These are phyloP conservation scores for Diogma glabrata DNA, from an alignment of 2,888 invertebrate species.

Conservation along the genomic window DNA sequence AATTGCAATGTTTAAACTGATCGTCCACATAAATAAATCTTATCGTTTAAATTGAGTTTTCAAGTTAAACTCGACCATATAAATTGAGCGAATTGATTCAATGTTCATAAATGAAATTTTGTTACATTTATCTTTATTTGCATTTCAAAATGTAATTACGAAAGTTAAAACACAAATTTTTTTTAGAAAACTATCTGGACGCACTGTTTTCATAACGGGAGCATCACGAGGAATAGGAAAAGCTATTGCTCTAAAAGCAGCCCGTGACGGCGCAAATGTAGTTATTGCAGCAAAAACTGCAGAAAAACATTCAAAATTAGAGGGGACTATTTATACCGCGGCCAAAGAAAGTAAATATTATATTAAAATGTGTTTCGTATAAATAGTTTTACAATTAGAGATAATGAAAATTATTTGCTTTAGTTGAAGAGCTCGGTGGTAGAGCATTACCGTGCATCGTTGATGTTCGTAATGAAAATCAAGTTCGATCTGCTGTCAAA, in stretches of 20 bases:
- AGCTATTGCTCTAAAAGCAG: slow-evolving; percentile 85
- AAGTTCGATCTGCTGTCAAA: slow-evolving; percentile 53
- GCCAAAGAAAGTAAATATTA: slow-evolving; percentile 56
- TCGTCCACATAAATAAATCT: too few species aligned
- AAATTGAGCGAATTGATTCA: too few species aligned
- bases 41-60: too few species aligned
- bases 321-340: slow-evolving; percentile 65
- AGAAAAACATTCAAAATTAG: slow-evolving; percentile 42
- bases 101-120: too few species aligned
- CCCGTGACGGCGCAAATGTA: slow-evolving; percentile 71
- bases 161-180: too few species aligned
- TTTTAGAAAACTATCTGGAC: slow-evolving; percentile 52
- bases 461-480: slow-evolving; percentile 67
- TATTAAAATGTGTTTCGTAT: too few species aligned
- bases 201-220: slow-evolving; percentile 89
- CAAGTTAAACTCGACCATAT: too few species aligned
- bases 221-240: slow-evolving; percentile 93
- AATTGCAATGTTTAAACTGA: too few species aligned
- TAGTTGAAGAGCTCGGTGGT: slow-evolving; percentile 72
- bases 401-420: slow-evolving; percentile 27
- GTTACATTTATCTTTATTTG: too few species aligned
- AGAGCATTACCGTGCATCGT: slow-evolving; percentile 69
- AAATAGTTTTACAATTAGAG: slow-evolving; percentile 65
- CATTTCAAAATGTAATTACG: too few species aligned
- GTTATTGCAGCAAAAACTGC: slow-evolving; percentile 72